Evolutionary conservation across 2,797 vertebrate species (phyloP).

Genomic region (Hybognathus amarus): DNA sequence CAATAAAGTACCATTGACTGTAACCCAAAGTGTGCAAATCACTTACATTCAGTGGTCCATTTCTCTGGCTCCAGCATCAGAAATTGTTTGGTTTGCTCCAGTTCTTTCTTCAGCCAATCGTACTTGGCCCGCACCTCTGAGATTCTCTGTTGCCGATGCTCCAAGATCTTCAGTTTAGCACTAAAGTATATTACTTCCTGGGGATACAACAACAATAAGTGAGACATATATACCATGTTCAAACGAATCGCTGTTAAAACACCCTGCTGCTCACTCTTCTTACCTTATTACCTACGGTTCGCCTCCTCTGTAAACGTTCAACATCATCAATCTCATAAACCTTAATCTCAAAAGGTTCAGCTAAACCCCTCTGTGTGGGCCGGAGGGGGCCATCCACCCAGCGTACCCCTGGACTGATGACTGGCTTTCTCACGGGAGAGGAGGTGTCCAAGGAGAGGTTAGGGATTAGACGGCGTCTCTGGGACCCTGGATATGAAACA

Average conservation of each 20-base stretch:
- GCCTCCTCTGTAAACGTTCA: slow-evolving; percentile 90
- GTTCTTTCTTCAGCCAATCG: slow-evolving; percentile 93
- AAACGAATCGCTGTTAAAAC: background rate
- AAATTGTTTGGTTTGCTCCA: slow-evolving; percentile 94
- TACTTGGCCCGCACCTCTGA: slow-evolving; percentile 93
- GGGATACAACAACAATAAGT: background rate
- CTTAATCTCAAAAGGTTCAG: slow-evolving; percentile 98
- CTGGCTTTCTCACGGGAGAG: slow-evolving; percentile 84
- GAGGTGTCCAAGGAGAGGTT: slow-evolving; percentile 87
- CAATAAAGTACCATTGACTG: background rate
- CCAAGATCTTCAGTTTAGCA: slow-evolving; percentile 89
- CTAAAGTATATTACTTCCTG: slow-evolving; percentile 88
- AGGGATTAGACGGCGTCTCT: slow-evolving; percentile 89
- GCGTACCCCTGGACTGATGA: slow-evolving; percentile 84
- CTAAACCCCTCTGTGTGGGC: slow-evolving; percentile 78
- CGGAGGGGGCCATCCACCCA: slow-evolving; percentile 96
- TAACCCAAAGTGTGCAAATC: background rate
- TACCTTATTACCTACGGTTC: slow-evolving; percentile 86
- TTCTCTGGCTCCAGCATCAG: slow-evolving; percentile 96
- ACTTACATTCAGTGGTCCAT: slow-evolving; percentile 96
- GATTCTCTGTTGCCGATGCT: slow-evolving; percentile 94
- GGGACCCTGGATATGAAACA: slow-evolving; percentile 41
- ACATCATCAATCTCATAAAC: slow-evolving; percentile 99
- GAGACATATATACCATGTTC: background rate
- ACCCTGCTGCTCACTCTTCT: slow-evolving; percentile 55